A percentile compares a stretch with the other conserved stretches of the same genome.
These are phyloP conservation scores for Tetragonisca angustula DNA, from an alignment of 2,888 invertebrate genomes.

Conservation along the genomic window DNA sequence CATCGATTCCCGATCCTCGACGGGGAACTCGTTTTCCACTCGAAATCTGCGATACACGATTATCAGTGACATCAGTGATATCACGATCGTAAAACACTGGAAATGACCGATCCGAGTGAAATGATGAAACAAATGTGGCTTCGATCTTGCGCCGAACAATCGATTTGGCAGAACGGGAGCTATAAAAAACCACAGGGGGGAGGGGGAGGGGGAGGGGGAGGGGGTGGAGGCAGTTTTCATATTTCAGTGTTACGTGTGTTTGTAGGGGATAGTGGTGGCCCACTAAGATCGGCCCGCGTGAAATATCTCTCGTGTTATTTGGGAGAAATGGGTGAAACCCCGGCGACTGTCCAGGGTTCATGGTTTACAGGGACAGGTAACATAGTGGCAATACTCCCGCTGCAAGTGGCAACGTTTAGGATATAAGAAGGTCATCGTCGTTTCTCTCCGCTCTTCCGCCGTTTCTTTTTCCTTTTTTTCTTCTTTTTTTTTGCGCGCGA, in stretches of 20 bases:
- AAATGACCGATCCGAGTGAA: background rate
- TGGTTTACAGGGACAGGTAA: background rate
- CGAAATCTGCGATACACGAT: slow-evolving; percentile 14
- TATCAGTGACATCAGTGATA: background rate
- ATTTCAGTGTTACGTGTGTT: background rate
- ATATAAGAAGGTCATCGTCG: background rate
- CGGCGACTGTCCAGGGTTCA: background rate
- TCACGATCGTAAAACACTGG: background rate
- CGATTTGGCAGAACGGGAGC: background rate
- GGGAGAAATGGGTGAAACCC: background rate
- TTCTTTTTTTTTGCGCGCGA: too few relatives aligned
- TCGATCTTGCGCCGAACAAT: background rate
- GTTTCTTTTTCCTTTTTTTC: background rate
- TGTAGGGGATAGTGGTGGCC: background rate
- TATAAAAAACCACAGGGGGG: background rate
- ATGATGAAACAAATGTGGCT: too few relatives aligned
- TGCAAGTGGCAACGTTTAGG: background rate
- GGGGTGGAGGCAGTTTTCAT: background rate
- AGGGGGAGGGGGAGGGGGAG: too few relatives aligned
- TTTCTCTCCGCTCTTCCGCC: background rate
- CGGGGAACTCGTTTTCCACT: background rate
- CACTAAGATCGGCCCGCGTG: background rate
- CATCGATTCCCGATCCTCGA: slow-evolving; percentile 13
- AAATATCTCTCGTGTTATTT: background rate
- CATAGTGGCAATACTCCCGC: background rate